These are phyloP conservation scores for Tympanoctomys barrerae DNA, from an alignment of 2,797 vertebrate genomes.

Conservation along the genomic window DNA sequence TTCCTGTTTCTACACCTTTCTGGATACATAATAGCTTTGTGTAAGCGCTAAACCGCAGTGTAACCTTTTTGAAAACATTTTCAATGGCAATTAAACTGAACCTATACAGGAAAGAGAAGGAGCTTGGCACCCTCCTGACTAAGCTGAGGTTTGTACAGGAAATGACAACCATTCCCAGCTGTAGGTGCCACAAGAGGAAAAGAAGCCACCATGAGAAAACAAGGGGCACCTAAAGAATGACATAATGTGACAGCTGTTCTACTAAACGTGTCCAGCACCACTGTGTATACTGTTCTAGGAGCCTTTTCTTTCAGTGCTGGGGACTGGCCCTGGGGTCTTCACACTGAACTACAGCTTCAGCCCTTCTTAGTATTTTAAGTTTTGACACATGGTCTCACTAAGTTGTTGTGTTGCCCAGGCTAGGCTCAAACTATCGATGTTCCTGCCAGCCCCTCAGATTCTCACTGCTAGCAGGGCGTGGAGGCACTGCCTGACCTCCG, in stretches of 20 bases:
- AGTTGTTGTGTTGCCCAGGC: neutral
- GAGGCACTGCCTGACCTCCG: neutral
- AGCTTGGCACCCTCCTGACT: neutral
- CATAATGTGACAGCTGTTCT: neutral
- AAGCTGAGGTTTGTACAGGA: neutral
- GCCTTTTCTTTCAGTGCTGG: neutral
- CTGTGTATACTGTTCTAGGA: neutral
- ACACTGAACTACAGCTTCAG: neutral
- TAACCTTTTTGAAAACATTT: constrained; percentile 47
- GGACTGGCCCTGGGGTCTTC: neutral
- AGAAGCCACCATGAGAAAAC: neutral
- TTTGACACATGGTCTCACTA: neutral
- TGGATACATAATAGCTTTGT: neutral
- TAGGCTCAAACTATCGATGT: neutral
- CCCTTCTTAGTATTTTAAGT: neutral
- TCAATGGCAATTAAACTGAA: constrained; percentile 27
- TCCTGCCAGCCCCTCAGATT: neutral
- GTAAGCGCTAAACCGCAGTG: constrained; percentile 34
- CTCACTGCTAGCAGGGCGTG: neutral
- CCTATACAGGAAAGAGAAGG: neutral
- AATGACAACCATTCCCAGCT: neutral
- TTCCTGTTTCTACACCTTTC: neutral
- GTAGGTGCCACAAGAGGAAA: neutral
- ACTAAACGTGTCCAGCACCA: neutral
- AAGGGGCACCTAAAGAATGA: neutral